Percentiles rank a stretch among this genome's conserved stretches.
Evolutionary conservation across 1,140 invertebrate genomes (phyloP).

Genomic region (Conus ventricosus): DNA sequence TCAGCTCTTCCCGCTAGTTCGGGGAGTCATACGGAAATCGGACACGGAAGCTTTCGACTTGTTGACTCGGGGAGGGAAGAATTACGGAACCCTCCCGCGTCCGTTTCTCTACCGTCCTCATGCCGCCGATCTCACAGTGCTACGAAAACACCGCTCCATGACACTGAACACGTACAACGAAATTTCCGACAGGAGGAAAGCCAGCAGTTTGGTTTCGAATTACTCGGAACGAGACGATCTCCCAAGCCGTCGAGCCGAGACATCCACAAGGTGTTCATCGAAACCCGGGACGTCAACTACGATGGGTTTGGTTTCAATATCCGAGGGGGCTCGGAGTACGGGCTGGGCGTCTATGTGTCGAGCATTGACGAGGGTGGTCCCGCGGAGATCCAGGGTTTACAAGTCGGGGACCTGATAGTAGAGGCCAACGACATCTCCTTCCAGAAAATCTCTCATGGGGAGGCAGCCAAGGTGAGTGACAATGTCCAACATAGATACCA

Average conservation of each 20-base stretch:
- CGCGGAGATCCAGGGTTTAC: constrained; percentile 59
- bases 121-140: constrained; percentile 42
- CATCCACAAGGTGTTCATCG: neutral
- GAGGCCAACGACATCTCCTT: constrained; percentile 67
- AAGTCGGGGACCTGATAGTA: constrained; percentile 63
- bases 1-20: constrained; percentile 58
- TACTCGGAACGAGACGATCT: constrained; percentile 14
- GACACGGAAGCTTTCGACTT: constrained; percentile 52
- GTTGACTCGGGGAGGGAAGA: constrained; percentile 35
- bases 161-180: constrained; percentile 16
- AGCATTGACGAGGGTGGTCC: constrained; percentile 56
- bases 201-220: constrained; percentile 7
- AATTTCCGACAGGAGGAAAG: neutral
- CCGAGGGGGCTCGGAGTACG: constrained; percentile 65
- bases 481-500: neutral
- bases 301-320: constrained; percentile 67
- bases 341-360: constrained; percentile 67
- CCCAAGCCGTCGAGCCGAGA: neutral
- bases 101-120: constrained; percentile 48
- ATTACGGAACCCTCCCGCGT: constrained; percentile 35
- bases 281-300: constrained; percentile 29
- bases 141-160: constrained; percentile 40
- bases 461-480: constrained; percentile 62
- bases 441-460: constrained; percentile 60
- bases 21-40: constrained; percentile 48